Conservation (phyloP, 2,888 invertebrate genomes). For the Nemotelus pantherinus region DNA sequence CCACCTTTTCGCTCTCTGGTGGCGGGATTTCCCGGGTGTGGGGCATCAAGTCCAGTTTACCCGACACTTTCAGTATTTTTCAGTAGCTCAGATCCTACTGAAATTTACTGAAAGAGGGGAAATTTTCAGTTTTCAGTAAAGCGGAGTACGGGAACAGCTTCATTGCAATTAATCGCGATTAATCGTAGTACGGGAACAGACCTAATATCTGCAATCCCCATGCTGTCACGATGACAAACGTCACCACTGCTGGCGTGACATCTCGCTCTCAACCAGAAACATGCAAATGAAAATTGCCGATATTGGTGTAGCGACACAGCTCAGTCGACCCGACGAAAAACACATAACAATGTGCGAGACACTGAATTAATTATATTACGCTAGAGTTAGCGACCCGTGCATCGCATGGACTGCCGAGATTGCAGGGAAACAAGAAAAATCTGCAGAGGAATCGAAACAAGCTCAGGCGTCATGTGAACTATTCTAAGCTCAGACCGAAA, state of each 20-base stretch:
- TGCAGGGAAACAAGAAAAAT: conserved; percentile 38
- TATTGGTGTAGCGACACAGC: conserved; percentile 93
- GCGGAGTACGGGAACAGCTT: no score
- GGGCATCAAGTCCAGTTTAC: no score
- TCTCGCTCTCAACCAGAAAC: conserved; percentile 87
- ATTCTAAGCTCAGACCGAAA: conserved; percentile 54
- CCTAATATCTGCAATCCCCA: no score
- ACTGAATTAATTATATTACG: conserved; percentile 88
- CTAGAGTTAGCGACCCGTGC: conserved; percentile 87
- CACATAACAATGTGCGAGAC: conserved; percentile 97
- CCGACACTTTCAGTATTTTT: no score
- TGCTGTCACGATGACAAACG: no score
- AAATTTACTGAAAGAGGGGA: no score
- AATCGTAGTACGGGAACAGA: no score
- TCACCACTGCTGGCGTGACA: conserved; percentile 70
- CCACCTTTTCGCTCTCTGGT: no score
- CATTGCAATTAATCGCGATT: no score
- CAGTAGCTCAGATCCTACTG: no score
- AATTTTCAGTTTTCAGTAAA: no score
- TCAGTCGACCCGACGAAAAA: conserved; percentile 86
- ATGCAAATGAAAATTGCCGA: conserved; percentile 96
- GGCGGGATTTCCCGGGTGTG: no score
- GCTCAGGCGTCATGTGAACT: conserved; percentile 51
- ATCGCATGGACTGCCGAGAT: conserved; percentile 2
- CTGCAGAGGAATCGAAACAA: conserved; percentile 18